These are phyloP conservation scores for Cloeon dipterum DNA, from an alignment of 2,888 invertebrate species.

Conservation along the genomic window DNA sequence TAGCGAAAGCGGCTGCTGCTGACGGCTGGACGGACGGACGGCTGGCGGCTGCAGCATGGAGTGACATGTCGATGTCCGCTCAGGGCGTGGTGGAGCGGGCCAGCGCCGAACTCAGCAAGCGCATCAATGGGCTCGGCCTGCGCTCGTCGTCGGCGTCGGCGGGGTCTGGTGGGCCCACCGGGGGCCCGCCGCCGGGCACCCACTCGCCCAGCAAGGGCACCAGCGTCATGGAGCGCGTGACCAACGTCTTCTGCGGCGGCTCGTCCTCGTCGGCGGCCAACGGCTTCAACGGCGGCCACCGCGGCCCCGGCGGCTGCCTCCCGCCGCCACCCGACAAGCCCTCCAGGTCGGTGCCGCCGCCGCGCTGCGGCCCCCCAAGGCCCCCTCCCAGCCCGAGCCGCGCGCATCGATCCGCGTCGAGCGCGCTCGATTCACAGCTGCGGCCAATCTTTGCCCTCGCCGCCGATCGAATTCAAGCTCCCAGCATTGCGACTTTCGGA, in stretches of 20 bases:
- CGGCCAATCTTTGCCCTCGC: no score
- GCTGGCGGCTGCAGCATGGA: no score
- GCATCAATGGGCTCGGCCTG: conserved; percentile 62
- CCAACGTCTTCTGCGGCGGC: conserved; percentile 65
- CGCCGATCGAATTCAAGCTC: no score
- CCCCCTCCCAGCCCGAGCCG: no score
- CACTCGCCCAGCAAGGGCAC: conserved; percentile 4
- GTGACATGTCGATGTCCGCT: conserved; percentile 42
- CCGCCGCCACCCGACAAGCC: conserved; percentile 7
- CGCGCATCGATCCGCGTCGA: no score
- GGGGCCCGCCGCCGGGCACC: conserved; percentile 2
- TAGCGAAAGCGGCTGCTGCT: no score
- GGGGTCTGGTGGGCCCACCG: conserved; percentile 3
- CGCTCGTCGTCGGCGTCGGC: conserved; percentile 31
- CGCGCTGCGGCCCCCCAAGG: conserved; percentile 3
- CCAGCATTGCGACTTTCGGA: no score
- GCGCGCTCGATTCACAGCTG: no score
- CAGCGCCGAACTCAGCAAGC: conserved; percentile 69
- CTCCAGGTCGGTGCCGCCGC: background rate
- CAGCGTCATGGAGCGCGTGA: conserved; percentile 70
- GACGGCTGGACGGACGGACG: no score
- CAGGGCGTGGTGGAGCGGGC: conserved; percentile 82
- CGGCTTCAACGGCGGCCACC: background rate
- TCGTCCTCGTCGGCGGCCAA: conserved; percentile 13
- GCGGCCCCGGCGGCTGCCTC: conserved; percentile 9